phyloP scores from a whole-genome alignment of 2,113 vertebrate genomes.

The Pampusana beccarii region DNA sequence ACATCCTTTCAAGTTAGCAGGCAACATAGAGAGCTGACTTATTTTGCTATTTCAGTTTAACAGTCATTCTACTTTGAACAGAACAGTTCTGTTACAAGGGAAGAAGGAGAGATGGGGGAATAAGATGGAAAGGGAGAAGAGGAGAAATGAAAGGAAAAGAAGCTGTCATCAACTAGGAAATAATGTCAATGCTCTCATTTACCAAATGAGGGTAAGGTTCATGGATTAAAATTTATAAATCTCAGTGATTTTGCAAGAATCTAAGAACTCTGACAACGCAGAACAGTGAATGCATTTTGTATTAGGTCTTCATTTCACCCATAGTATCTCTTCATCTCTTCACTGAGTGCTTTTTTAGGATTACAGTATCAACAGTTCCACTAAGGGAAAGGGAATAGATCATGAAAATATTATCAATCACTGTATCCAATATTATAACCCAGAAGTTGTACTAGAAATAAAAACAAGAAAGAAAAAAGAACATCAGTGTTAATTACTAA shows the following conservation, averaged over 20 bases:
- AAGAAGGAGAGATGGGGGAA: neutral
- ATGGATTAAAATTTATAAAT: neutral
- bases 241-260: neutral
- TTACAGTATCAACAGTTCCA: neutral
- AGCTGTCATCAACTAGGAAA: neutral
- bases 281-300: neutral
- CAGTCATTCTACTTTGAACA: neutral
- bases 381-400: neutral
- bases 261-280: neutral
- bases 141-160: neutral
- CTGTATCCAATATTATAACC: neutral
- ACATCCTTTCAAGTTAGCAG: neutral
- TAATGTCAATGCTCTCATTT: neutral
- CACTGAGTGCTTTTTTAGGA: neutral
- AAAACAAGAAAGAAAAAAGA: neutral
- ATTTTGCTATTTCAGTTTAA: constrained; percentile 49
- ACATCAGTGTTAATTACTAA: accelerated
- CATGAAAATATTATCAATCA: neutral
- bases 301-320: neutral
- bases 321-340: neutral
- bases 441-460: neutral
- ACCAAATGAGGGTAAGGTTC: neutral
- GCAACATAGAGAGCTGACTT: constrained; percentile 1
- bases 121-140: neutral
- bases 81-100: neutral